A percentile compares a stretch with the other conserved stretches of the same genome.
Evolutionary conservation across 1,140 invertebrate species (phyloP).

Genomic region (Drosophila saltans): DNA sequence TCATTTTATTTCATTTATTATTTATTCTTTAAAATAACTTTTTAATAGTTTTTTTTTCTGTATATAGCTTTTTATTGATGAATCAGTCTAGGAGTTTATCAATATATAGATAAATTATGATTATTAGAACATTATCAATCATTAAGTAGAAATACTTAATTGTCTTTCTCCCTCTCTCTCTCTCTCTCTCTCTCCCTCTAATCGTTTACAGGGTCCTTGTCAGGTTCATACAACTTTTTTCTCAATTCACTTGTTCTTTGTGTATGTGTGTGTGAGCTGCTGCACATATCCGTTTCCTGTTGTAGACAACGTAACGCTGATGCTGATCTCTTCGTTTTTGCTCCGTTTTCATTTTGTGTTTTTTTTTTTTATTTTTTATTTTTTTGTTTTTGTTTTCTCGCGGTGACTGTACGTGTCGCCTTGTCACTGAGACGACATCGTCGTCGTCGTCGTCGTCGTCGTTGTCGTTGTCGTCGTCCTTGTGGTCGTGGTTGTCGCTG

Average conservation of each 20-base stretch:
- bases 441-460: slow-evolving; percentile 24
- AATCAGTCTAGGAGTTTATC: no score
- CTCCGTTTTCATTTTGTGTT: slow-evolving; percentile 16
- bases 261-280: slow-evolving; percentile 17
- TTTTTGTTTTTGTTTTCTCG: slow-evolving; percentile 3
- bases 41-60: no score
- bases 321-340: slow-evolving; percentile 53
- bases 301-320: slow-evolving; percentile 59
- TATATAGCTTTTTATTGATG: no score
- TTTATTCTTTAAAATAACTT: no score
- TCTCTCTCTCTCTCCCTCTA: background rate
- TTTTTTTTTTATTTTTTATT: slow-evolving; percentile 11
- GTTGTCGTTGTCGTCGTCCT: slow-evolving; percentile 26
- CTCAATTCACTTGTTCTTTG: no score
- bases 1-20: no score
- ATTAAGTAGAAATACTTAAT: no score
- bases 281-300: slow-evolving; percentile 59
- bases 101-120: no score
- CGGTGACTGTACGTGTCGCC: slow-evolving; percentile 63
- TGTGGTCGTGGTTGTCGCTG: slow-evolving; percentile 42
- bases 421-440: slow-evolving; percentile 57
- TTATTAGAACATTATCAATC: no score
- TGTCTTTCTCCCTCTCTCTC: background rate
- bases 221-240: background rate
- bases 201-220: background rate